Evolutionary conservation across 2,888 invertebrate species (phyloP), one percentile per base, ranked within the genome.

Genomic region (Leucophenga montana): DNA sequence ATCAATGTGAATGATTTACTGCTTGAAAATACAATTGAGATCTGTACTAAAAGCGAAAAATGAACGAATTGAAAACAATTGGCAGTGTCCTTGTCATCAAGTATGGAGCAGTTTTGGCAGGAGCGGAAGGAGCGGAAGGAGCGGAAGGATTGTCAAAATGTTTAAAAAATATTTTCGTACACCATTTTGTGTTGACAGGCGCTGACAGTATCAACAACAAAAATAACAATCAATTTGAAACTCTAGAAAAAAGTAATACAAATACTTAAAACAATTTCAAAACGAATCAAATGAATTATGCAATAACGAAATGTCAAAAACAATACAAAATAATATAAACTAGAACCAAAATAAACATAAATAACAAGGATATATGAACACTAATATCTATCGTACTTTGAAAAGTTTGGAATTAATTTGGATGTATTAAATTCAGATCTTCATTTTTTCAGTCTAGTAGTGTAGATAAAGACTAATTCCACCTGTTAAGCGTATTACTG

Each of bases 1-100:
- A 83, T 83, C 83, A 79, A 80, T 82, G 80, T 77, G 79, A 82
- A 82, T 83, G 82, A 83, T 83, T 83, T 83, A 83, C 82, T 77
- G 78, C 75, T 73, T 67, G n/a, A 20, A 46, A 48, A 31, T 13
- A 46, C 62, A 62, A 62, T 53, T 20, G 53, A 16, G 13, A 16
- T 13, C 65, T 33, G 22, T 0, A 16, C n/a, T 18, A 61, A n/a
- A 16, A 39, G 4, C 11, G n/a, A 31, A 31, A 59, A 14, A 14
- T n/a, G 31, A 59, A 59, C 46, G 33, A 31, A 61, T 33, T 16
- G 5, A 61, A 61, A 61, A 61, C 39, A 48, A 61, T 39, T 39
- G 27, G 27, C 4, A 27, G 27, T 27, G 39, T 57, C 33, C 27
- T 22, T 57, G 56, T 20, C 56, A 22, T 3, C 22, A 22, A 20